A percentile compares a stretch with the other conserved stretches of the same genome.
Conservation (phyloP, 2,113 vertebrate genomes). For the Triplophysa siluroides region DNA sequence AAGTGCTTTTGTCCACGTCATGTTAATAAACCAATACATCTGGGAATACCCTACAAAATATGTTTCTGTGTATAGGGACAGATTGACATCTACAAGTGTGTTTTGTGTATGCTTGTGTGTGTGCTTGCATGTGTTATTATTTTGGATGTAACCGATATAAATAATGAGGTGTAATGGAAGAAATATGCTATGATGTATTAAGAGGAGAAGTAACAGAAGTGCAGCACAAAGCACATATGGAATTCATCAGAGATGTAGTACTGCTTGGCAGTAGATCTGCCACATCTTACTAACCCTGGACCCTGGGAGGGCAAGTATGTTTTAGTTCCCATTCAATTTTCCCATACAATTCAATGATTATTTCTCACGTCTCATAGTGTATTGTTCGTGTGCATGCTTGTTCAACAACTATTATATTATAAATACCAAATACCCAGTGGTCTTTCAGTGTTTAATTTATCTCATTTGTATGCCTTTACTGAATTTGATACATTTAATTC, state of each 20-base stretch:
- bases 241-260: constrained; percentile 30
- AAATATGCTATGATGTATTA: constrained; percentile 24
- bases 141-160: constrained; percentile 29
- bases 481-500: no score
- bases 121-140: neutral
- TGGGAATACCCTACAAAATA: neutral
- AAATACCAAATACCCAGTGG: neutral
- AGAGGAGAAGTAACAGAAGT: neutral
- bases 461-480: no score
- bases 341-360: neutral
- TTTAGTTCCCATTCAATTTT: neutral
- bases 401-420: neutral
- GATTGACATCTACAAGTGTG: neutral
- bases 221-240: constrained; percentile 15
- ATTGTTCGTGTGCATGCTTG: neutral
- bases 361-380: neutral
- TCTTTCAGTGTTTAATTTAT: neutral
- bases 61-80: neutral
- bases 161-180: constrained; percentile 44
- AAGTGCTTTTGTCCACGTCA: neutral
- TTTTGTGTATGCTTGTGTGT: neutral
- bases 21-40: neutral
- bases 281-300: constrained; percentile 20
- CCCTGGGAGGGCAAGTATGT: neutral
- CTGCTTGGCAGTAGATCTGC: constrained; percentile 27